Evolutionary conservation across 2,888 invertebrate species (phyloP), one percentile per base, ranked within the genome.

Genomic region (Lithophane semibrunnea): DNA sequence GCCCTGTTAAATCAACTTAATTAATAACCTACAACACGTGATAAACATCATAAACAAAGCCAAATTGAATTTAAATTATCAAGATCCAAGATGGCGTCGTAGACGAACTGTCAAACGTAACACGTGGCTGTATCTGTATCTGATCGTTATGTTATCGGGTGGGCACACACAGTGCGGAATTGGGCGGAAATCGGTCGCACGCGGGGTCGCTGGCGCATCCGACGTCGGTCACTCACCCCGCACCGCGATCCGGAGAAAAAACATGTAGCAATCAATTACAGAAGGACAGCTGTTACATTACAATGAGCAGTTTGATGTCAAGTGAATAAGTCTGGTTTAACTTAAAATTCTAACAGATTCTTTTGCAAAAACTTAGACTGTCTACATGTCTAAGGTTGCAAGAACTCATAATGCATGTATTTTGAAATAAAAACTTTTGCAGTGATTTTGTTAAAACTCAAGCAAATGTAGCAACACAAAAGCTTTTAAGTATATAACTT

Each of bases 141-240:
- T 69, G 75, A 80, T 82, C 79, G 75, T 82, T 82, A 84, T 86
- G n/a, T n/a, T n/a, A n/a, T n/a, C n/a, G 85, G 85, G 85, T 86
- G 86, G 78, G 84, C 80, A 75, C 88, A 89, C 90, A 90, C 82
- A 86, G 88, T 89, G 88, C 85, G 88, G 89, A 91, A 90, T 89
- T 81, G 88, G 89, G 91, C 94, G 95, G 95, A 95, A 94, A 93
- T 92, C 83, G 83, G 75, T 75, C 93, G 93, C 82, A 71, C 93
- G 92, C 92, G 91, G 90, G 90, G 91, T 90, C 93, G 88, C 89
- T 81, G 89, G 90, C 89, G 90, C 89, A 89, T 87, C 89, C 84
- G 83, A 83, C 75, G 63, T 84, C 92, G 95, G 94, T 94, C 95
- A 94, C 88, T 95, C 91, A 95, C 94, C 95, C 91, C 90, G 80